Evolutionary conservation across 2,888 invertebrate genomes (phyloP), one percentile per base, ranked within the genome.

Genomic region (Eulithis prunata): DNA sequence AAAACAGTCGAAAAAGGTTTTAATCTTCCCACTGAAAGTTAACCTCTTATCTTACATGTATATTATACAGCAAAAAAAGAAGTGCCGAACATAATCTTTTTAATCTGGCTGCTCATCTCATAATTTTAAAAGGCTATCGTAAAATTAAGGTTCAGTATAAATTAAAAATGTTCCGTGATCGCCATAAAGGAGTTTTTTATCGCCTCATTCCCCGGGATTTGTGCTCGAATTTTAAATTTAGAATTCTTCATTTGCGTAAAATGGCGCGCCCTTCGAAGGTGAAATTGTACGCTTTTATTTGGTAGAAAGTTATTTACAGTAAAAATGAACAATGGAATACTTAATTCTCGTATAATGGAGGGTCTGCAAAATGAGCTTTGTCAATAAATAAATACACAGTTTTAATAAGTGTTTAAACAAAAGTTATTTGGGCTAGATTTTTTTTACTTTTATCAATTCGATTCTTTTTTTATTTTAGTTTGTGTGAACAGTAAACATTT

Each of bases 141-240:
- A 54, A 60, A 60, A 66, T 66, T 56, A 71, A 61, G 52, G 59
- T 69, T 60, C 56, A 36, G 68, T 57, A 57, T 66, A 66, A 66
- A 75, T 76, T 69, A 71, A 67, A 77, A 70, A 71, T 57, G 58
- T 69, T 52, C 54, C 64, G 63, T 66, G 63, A 57, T 60, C 57
- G 54, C 59, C 49, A 59, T 63, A 66, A 70, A 66, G 14, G 52
- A 62, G 58, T 54, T 60, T 68, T 71, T 74, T 76, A 77, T 73
- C 73, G 70, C 72, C 71, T 67, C 71, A 64, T 76, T 76, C 58
- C 64, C 57, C 57, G 67, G 74, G 77, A 75, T 78, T 75, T 75
- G 68, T 64, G 68, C 62, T 64, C 73, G 76, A 82, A 83, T 82
- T 81, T 81, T 77, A 21, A 76, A 82, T 82, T 78, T 74, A 73